A percentile compares a stretch with the other conserved stretches of the same genome.
Conservation (phyloP, 2,113 vertebrate species). For the Nothoprocta pentlandii region DNA sequence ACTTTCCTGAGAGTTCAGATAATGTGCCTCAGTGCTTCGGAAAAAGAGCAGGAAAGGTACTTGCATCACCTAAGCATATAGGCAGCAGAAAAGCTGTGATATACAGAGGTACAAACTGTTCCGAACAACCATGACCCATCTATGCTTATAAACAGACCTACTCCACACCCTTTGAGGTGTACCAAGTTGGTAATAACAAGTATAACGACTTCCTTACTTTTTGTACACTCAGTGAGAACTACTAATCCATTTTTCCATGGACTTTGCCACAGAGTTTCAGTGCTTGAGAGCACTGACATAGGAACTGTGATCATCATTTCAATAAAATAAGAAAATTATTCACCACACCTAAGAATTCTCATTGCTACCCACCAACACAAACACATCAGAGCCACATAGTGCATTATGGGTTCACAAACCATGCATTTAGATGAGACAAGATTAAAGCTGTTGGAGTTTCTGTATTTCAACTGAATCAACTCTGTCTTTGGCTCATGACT, state of each 20-base stretch:
- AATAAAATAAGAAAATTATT: not conserved
- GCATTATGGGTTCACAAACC: not conserved
- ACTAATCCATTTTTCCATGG: not conserved
- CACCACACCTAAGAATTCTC: not conserved
- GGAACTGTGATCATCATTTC: not conserved
- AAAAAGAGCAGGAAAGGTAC: not conserved
- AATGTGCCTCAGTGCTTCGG: not conserved
- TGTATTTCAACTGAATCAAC: not conserved
- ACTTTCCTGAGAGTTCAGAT: not conserved
- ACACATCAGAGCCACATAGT: not conserved
- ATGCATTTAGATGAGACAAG: not conserved
- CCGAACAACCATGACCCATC: not conserved
- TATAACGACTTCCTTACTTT: not conserved
- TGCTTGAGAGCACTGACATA: not conserved
- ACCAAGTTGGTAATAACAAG: not conserved
- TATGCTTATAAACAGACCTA: not conserved
- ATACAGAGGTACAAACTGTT: accelerated
- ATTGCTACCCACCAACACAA: not conserved
- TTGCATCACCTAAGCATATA: not conserved
- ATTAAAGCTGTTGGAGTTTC: not conserved
- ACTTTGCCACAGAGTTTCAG: not conserved
- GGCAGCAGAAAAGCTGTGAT: not conserved
- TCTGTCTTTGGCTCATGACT: not conserved
- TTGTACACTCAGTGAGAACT: not conserved
- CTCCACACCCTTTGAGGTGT: not conserved